phyloP scores from a whole-genome alignment of 2,797 vertebrate species.

The Chloroceryle amazona region DNA sequence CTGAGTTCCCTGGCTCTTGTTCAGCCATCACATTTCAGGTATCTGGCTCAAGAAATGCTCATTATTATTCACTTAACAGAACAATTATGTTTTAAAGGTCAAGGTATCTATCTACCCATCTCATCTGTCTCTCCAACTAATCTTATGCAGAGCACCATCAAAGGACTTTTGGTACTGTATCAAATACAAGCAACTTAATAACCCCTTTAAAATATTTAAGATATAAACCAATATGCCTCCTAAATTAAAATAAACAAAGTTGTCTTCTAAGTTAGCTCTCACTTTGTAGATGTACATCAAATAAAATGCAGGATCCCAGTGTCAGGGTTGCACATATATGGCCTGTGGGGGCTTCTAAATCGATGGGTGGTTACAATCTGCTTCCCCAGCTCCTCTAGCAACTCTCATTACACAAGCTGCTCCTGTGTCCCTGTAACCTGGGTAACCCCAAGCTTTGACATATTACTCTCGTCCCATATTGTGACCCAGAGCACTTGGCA shows the following conservation, averaged over 20 bases:
- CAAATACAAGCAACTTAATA: constrained; percentile 1
- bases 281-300: background rate
- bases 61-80: constrained; percentile 63
- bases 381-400: background rate
- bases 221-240: background rate
- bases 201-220: constrained; percentile 44
- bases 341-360: accelerated
- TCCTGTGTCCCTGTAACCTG: background rate
- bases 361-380: accelerated
- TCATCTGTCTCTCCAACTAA: constrained; percentile 47
- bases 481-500: constrained; percentile 23
- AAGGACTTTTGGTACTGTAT: constrained; percentile 8
- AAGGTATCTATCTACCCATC: constrained; percentile 25
- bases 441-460: background rate
- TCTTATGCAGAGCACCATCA: background rate
- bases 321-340: background rate
- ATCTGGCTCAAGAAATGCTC: constrained; percentile 39
- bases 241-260: background rate
- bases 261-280: background rate
- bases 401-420: background rate
- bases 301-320: background rate
- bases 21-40: constrained; percentile 60
- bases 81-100: constrained; percentile 66
- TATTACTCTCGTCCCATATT: background rate
- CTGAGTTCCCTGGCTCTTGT: constrained; percentile 10